Evolutionary conservation across 2,797 vertebrate species (phyloP).

Genomic region (Lepidocolaptes lacrymiger): DNA sequence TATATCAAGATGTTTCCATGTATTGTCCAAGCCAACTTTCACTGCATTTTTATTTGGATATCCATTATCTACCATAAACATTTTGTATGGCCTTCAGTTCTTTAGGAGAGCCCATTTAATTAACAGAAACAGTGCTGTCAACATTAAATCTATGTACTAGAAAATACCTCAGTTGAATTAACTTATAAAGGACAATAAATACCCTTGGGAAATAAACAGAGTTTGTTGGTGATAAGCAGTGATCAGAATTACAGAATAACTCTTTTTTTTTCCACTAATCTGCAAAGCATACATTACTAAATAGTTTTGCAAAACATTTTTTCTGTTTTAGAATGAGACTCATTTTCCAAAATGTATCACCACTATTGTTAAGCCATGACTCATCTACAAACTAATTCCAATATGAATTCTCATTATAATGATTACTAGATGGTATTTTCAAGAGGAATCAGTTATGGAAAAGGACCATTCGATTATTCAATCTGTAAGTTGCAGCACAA

Average conservation of each 20-base stretch:
- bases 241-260: background rate
- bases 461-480: background rate
- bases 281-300: background rate
- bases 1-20: background rate
- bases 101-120: background rate
- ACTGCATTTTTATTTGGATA: background rate
- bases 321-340: background rate
- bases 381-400: conserved; percentile 19
- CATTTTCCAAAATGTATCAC: background rate
- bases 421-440: background rate
- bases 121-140: background rate
- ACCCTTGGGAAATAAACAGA: background rate
- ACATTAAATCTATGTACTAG: background rate
- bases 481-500: background rate
- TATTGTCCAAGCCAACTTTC: background rate
- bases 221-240: background rate
- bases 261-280: background rate
- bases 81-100: background rate
- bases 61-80: background rate
- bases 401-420: background rate
- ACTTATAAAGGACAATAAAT: background rate
- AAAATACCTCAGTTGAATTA: background rate
- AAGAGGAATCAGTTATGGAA: conserved; percentile 6
- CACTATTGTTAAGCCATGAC: background rate
- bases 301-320: background rate